Conservation (phyloP, 2,888 invertebrate genomes). For the Drosophila recens region DNA sequence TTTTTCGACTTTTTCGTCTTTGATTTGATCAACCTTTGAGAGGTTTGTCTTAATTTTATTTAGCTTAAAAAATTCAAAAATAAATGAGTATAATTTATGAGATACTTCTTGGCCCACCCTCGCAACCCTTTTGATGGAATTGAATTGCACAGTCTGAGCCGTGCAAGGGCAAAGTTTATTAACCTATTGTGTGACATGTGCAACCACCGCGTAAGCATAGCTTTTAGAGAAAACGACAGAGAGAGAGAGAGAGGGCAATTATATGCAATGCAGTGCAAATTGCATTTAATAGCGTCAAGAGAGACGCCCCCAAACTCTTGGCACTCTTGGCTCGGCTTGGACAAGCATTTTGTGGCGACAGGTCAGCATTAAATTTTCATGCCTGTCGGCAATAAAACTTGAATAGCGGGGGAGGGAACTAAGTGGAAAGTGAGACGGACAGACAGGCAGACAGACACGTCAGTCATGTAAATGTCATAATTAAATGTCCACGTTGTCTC, state of each 20-base stretch:
- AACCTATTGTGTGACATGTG: slow-evolving; percentile 47
- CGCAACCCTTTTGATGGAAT: slow-evolving; percentile 29
- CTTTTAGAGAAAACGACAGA: neutral
- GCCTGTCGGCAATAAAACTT: slow-evolving; percentile 35
- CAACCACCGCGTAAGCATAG: slow-evolving; percentile 28
- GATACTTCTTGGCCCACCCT: neutral
- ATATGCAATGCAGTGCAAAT: slow-evolving; percentile 41
- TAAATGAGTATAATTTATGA: too few species aligned
- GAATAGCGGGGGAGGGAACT: neutral
- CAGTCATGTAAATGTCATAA: too few species aligned
- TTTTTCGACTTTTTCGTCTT: too few species aligned
- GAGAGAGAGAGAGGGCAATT: neutral
- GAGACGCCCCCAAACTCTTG: neutral
- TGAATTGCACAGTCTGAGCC: slow-evolving; percentile 33
- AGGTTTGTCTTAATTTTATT: too few species aligned
- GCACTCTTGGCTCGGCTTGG: neutral
- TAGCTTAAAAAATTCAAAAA: neutral
- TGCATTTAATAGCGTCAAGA: slow-evolving; percentile 43
- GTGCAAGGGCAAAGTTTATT: slow-evolving; percentile 59
- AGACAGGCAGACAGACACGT: neutral
- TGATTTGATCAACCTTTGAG: neutral
- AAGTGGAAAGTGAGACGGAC: too few species aligned
- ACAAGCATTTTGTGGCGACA: slow-evolving; percentile 9
- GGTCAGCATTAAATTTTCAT: slow-evolving; percentile 54
- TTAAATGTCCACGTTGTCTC: slow-evolving; percentile 19